Evolutionary conservation across 2,888 invertebrate genomes (phyloP).

Genomic region (Theristus sp.): DNA sequence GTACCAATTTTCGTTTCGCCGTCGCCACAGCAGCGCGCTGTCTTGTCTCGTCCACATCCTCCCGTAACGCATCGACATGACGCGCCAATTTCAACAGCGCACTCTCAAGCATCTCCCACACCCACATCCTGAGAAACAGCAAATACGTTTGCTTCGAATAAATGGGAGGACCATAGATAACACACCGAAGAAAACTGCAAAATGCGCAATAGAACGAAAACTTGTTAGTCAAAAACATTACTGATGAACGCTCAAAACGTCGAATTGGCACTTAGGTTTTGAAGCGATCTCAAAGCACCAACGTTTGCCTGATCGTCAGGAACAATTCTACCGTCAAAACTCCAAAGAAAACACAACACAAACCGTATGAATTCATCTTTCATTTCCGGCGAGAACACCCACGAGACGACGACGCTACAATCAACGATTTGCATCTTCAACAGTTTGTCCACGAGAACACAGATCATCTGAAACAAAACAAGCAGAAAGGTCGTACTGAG

Average conservation of each 20-base stretch:
- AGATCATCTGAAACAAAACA: slow-evolving; percentile 54
- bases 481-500: too few species aligned
- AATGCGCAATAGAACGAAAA: too few species aligned
- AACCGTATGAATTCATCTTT: slow-evolving; percentile 17
- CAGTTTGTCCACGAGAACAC: slow-evolving; percentile 84
- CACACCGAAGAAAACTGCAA: too few species aligned
- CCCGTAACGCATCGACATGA: slow-evolving; percentile 59
- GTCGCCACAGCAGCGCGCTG: slow-evolving; percentile 8
- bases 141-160: too few species aligned
- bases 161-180: too few species aligned
- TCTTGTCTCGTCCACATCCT: slow-evolving; percentile 46
- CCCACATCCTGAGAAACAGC: slow-evolving; percentile 72
- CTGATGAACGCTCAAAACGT: too few species aligned
- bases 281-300: too few species aligned
- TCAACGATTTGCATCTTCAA: slow-evolving; percentile 90
- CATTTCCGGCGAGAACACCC: slow-evolving; percentile 38
- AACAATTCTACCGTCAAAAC: too few species aligned
- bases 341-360: not conserved
- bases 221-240: too few species aligned
- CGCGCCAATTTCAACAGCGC: slow-evolving; percentile 92
- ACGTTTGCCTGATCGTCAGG: too few species aligned
- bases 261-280: too few species aligned
- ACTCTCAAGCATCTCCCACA: slow-evolving; percentile 88
- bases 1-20: too few species aligned
- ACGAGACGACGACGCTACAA: slow-evolving; percentile 86